Conservation (phyloP, 1,140 invertebrate genomes). For the Agraylea sexmaculata region DNA sequence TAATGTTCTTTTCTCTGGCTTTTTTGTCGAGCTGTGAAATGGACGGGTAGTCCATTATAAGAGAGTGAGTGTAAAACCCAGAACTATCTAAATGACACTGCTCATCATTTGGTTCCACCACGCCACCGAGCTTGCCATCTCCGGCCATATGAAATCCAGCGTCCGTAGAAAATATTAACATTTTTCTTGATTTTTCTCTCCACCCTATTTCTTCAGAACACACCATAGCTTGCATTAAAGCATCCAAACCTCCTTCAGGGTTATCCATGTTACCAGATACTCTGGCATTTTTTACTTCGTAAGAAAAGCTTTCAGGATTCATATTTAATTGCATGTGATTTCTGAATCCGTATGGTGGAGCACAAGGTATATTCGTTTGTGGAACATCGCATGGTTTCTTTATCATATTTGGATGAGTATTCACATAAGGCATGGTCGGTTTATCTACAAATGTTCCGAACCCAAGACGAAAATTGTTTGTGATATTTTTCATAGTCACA, state of each 20-base stretch:
- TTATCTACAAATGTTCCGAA: conserved; percentile 89
- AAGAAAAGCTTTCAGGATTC: conserved; percentile 54
- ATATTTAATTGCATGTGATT: conserved; percentile 70
- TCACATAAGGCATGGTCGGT: conserved; percentile 67
- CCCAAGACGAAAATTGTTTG: conserved; percentile 68
- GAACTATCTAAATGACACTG: conserved; percentile 57
- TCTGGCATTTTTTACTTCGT: conserved; percentile 36
- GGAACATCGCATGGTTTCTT: conserved; percentile 1
- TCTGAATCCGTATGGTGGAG: conserved; percentile 76
- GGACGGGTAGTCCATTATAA: conserved; percentile 54
- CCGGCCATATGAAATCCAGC: conserved; percentile 50
- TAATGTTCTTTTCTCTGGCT: conserved; percentile 65
- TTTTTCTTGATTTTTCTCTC: conserved; percentile 45
- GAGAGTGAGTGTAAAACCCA: conserved; percentile 55
- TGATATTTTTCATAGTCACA: conserved; percentile 59
- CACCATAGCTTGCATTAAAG: conserved; percentile 61
- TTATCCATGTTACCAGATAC: conserved; percentile 59
- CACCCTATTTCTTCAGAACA: conserved; percentile 52
- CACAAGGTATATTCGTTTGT: conserved; percentile 44
- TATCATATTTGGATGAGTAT: conserved; percentile 33
- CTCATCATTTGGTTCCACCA: conserved; percentile 77
- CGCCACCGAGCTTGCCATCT: conserved; percentile 64
- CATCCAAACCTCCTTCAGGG: conserved; percentile 71
- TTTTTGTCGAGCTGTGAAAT: conserved; percentile 49
- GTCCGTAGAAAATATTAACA: conserved; percentile 52